Evolutionary conservation across 2,797 vertebrate genomes (phyloP).

Genomic region (Peromyscus attwateri): DNA sequence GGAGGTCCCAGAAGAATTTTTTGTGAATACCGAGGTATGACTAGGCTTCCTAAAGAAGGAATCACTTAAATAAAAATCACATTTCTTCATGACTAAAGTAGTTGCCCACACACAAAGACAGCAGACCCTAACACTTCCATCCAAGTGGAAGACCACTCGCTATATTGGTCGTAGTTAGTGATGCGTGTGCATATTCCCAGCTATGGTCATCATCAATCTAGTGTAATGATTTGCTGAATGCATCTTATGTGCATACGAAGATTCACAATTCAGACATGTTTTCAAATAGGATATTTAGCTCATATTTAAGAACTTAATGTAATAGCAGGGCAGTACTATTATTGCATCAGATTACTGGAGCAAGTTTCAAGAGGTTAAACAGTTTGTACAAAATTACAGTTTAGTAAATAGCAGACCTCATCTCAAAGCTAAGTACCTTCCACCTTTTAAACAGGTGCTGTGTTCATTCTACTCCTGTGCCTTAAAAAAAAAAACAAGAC

Average conservation of each 20-base stretch:
- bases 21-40: background rate
- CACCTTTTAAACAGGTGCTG: background rate
- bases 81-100: background rate
- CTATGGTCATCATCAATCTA: background rate
- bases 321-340: background rate
- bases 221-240: background rate
- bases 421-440: background rate
- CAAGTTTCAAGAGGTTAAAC: constrained; percentile 18
- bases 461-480: background rate
- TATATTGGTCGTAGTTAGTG: background rate
- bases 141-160: background rate
- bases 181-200: background rate
- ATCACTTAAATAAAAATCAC: background rate
- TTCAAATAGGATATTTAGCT: constrained; percentile 36
- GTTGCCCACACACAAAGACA: background rate
- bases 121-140: background rate
- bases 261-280: background rate
- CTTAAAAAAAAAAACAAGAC: background rate
- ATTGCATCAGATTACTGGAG: background rate
- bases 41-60: background rate
- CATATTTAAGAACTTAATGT: background rate
- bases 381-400: background rate
- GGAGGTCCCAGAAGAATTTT: background rate
- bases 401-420: background rate
- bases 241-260: background rate